phyloP scores from a whole-genome alignment of 2,888 invertebrate species.

The Erpobdella octoculata region DNA sequence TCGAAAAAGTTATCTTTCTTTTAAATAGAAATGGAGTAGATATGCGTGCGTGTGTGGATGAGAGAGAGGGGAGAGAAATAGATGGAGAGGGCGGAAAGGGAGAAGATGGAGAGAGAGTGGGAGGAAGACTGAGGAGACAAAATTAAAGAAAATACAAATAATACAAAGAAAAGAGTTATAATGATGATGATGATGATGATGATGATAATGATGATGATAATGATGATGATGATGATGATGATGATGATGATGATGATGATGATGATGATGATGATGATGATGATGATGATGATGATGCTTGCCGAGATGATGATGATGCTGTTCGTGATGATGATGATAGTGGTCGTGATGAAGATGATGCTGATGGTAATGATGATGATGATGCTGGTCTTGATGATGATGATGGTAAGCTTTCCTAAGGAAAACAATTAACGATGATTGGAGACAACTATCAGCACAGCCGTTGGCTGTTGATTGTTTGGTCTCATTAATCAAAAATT shows the following conservation, averaged over 20 bases:
- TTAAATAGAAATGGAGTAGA: no score
- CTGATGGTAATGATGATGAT: background rate
- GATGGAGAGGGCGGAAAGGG: background rate
- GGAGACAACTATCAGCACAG: no score
- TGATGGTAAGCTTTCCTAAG: no score
- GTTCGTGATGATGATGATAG: background rate
- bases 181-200: slow-evolving; percentile 18
- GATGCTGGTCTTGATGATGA: no score
- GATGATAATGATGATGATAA: slow-evolving; percentile 25
- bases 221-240: slow-evolving; percentile 27
- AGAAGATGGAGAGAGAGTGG: background rate
- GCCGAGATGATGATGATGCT: background rate
- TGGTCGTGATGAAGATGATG: background rate
- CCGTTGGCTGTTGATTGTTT: no score
- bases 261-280: slow-evolving; percentile 28
- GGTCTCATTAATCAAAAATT: no score
- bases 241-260: slow-evolving; percentile 32
- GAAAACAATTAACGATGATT: no score
- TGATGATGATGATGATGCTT: slow-evolving; percentile 19
- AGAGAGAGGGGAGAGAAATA: no score
- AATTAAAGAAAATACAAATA: background rate
- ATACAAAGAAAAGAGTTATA: background rate
- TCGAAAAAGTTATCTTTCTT: no score
- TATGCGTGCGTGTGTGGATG: no score
- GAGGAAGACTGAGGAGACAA: background rate